phyloP scores from a whole-genome alignment of 37 sponge, comb jelly and placozoan genomes.

The Geodia barretti region DNA sequence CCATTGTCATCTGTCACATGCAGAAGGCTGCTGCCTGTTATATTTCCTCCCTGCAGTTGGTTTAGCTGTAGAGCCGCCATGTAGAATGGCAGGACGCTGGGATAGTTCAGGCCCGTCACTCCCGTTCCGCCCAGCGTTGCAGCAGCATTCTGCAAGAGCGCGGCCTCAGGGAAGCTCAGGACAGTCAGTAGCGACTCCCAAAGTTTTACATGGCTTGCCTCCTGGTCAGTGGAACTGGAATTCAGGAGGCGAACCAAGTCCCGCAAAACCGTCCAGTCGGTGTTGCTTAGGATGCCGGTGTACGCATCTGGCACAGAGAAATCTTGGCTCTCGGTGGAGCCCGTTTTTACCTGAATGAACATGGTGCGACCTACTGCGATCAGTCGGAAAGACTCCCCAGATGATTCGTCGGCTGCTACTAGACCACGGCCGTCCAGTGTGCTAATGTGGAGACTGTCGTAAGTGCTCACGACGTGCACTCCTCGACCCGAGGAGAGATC shows the following conservation, averaged over 20 bases:
- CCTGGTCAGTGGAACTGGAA: background rate
- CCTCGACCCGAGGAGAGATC: background rate
- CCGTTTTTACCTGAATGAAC: background rate
- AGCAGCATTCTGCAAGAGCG: slow-evolving; percentile 13
- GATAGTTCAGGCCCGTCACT: slow-evolving; percentile 22
- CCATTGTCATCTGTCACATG: background rate
- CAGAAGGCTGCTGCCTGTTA: background rate
- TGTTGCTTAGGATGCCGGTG: background rate
- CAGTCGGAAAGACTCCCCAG: background rate
- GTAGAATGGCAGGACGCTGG: slow-evolving; percentile 26
- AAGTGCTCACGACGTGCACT: background rate
- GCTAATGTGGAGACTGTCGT: background rate
- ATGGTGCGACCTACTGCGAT: background rate
- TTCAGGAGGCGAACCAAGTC: background rate
- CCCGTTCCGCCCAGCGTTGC: slow-evolving; percentile 16
- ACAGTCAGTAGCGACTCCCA: background rate
- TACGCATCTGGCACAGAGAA: background rate
- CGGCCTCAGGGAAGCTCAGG: slow-evolving; percentile 2
- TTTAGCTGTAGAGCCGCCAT: slow-evolving; percentile 22
- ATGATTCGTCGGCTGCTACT: background rate
- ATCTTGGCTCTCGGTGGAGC: background rate
- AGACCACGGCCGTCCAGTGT: background rate
- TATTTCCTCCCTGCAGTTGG: background rate
- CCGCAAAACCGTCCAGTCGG: background rate
- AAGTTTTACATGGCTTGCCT: background rate